Evolutionary conservation across 2,797 vertebrate species (phyloP).

Genomic region (Uromys caudimaculatus): DNA sequence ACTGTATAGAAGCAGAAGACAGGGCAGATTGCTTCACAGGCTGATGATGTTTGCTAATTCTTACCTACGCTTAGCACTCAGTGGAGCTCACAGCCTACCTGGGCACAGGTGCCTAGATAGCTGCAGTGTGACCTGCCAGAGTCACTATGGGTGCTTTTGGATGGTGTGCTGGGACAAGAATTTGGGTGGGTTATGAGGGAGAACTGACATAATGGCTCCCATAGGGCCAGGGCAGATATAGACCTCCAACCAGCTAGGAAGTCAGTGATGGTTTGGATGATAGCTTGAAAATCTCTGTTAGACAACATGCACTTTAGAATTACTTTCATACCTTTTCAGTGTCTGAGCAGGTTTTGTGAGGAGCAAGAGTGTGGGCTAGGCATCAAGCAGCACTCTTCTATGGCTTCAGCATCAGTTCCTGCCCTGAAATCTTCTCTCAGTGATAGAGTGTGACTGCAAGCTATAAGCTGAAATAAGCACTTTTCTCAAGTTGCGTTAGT

Average conservation of each 20-base stretch:
- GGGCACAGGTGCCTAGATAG: neutral
- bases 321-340: neutral
- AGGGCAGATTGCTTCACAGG: neutral
- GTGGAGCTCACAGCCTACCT: neutral
- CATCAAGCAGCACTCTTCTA: too few species aligned
- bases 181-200: neutral
- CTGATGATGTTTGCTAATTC: neutral
- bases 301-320: neutral
- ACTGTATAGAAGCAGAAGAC: neutral
- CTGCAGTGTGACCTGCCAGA: neutral
- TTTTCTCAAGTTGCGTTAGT: neutral
- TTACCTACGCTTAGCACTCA: neutral
- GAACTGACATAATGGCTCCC: neutral
- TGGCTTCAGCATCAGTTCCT: neutral
- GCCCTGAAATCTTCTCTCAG: neutral
- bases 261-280: neutral
- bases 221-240: too few species aligned
- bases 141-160: neutral
- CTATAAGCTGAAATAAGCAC: neutral
- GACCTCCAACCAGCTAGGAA: neutral
- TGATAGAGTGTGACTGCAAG: neutral
- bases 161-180: neutral
- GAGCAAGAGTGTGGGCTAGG: neutral
- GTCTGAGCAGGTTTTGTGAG: neutral
- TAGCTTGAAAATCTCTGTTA: neutral